Evolutionary conservation across 2,888 invertebrate genomes (phyloP).

Genomic region (Pilophorus perplexus): DNA sequence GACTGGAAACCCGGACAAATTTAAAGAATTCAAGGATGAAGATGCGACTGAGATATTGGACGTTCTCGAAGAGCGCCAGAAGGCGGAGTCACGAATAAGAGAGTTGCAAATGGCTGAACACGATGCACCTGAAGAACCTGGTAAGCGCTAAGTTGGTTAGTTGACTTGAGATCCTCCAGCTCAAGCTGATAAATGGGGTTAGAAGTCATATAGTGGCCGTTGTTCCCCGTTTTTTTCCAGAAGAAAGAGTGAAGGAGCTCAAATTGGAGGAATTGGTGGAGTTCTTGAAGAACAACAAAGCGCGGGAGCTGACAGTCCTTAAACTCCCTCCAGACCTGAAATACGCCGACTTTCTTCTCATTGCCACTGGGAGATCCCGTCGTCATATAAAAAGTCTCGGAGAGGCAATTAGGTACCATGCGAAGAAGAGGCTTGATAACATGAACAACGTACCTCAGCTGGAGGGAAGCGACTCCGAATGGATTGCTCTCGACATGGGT

Average conservation of each 20-base stretch:
- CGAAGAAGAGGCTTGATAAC: conserved; percentile 65
- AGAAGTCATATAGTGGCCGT: too few species aligned
- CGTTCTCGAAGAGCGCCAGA: conserved; percentile 63
- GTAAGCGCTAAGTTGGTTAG: too few species aligned
- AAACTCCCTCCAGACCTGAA: conserved; percentile 68
- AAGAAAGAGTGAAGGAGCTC: conserved; percentile 79
- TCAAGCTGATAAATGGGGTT: too few species aligned
- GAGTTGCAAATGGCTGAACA: not conserved
- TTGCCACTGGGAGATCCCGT: conserved; percentile 71
- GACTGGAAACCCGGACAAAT: conserved; percentile 50
- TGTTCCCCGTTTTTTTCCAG: conserved; percentile 58
- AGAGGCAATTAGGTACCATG: conserved; percentile 71
- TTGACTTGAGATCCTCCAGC: too few species aligned
- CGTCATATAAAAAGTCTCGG: conserved; percentile 73
- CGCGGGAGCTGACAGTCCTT: conserved; percentile 76
- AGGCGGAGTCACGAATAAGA: conserved; percentile 47
- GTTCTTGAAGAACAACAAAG: conserved; percentile 73
- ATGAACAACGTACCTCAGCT: conserved; percentile 69
- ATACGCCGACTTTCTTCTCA: conserved; percentile 81
- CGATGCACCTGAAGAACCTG: not conserved
- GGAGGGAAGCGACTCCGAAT: conserved; percentile 74
- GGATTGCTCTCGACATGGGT: conserved; percentile 91
- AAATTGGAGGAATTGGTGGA: conserved; percentile 82
- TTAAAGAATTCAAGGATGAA: conserved; percentile 67
- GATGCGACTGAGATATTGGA: conserved; percentile 70